Evolutionary conservation across 2,888 invertebrate genomes (phyloP).

Genomic region (Megalurothrips usitatus): DNA sequence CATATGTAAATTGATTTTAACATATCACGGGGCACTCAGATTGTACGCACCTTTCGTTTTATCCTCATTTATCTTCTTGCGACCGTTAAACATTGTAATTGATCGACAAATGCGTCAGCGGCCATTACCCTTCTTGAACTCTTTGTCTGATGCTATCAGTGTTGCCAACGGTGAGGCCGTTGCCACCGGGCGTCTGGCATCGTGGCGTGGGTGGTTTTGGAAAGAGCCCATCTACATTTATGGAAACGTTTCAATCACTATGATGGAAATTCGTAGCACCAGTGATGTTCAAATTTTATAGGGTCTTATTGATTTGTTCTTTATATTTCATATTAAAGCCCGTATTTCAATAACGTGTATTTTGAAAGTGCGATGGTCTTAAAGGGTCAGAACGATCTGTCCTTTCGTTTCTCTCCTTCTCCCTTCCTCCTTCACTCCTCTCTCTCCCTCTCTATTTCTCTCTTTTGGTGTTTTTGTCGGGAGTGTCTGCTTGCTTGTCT

Average conservation of each 20-base stretch:
- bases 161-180: constrained; percentile 14
- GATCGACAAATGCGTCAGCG: constrained; percentile 17
- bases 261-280: too few relatives aligned
- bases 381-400: not conserved
- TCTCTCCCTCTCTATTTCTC: not conserved
- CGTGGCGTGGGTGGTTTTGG: too few relatives aligned
- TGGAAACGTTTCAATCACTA: too few relatives aligned
- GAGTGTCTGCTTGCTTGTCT: not conserved
- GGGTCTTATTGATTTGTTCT: too few relatives aligned
- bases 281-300: too few relatives aligned
- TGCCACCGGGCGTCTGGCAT: not conserved
- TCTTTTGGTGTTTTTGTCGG: not conserved
- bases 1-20: not conserved
- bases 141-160: constrained; percentile 25
- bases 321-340: too few relatives aligned
- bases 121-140: constrained; percentile 26
- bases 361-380: not conserved
- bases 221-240: too few relatives aligned
- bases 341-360: too few relatives aligned
- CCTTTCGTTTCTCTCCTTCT: not conserved
- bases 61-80: constrained; percentile 14
- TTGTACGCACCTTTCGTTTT: not conserved
- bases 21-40: not conserved
- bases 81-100: constrained; percentile 23
- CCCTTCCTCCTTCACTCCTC: not conserved